phyloP scores from a whole-genome alignment of 2,797 vertebrate species.

The Tolypeutes matacus region DNA sequence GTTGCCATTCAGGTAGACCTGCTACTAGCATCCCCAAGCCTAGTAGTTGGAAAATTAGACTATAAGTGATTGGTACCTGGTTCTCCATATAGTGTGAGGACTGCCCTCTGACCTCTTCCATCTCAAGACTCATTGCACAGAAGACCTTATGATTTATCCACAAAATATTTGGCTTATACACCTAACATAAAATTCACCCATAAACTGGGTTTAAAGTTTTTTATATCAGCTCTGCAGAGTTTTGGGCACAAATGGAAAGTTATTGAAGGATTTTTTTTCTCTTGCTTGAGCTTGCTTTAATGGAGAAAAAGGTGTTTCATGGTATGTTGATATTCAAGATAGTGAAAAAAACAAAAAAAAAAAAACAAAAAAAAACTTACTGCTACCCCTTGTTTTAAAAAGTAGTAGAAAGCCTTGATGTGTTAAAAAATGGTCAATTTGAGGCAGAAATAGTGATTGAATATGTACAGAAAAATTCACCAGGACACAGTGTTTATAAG shows the following conservation, averaged over 20 bases:
- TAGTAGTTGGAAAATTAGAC: accelerated
- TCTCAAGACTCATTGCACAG: neutral
- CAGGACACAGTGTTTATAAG: neutral
- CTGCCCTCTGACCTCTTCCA: neutral
- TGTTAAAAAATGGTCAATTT: neutral
- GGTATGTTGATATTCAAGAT: neutral
- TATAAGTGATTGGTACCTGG: too few relatives aligned
- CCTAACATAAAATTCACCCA: neutral
- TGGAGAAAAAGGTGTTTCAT: neutral
- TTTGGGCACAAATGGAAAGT: neutral
- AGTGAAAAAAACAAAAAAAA: neutral
- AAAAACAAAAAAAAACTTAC: neutral
- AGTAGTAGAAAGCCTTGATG: neutral
- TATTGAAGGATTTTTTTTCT: neutral
- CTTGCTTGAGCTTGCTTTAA: neutral
- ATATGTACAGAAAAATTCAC: neutral
- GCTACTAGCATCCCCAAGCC: neutral
- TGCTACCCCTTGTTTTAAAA: neutral
- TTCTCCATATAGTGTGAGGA: neutral
- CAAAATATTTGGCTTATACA: slow-evolving; percentile 10
- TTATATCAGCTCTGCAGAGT: neutral
- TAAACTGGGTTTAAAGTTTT: neutral
- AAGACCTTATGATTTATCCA: neutral
- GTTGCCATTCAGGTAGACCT: neutral
- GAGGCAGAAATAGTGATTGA: neutral